Evolutionary conservation across 1,140 invertebrate species (phyloP).

Genomic region (Drosophila leontia): DNA sequence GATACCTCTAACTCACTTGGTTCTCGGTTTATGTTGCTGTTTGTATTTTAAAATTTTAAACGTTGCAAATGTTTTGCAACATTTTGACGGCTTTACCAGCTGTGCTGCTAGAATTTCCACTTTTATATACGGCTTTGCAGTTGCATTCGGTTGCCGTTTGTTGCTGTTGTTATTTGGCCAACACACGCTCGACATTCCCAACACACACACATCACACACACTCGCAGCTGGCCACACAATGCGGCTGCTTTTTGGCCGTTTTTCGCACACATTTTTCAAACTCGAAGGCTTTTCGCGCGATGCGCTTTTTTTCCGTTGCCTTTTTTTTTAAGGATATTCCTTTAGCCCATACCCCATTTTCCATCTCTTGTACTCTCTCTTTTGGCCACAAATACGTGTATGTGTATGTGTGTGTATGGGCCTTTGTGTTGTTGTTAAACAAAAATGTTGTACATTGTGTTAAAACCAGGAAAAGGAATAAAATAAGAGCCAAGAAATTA

Average conservation of each 20-base stretch:
- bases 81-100: slow-evolving; percentile 46
- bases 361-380: slow-evolving; percentile 1
- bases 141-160: slow-evolving; percentile 18
- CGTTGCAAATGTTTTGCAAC: slow-evolving; percentile 54
- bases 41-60: slow-evolving; percentile 51
- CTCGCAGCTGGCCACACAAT: slow-evolving; percentile 39
- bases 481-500: slow-evolving; percentile 35
- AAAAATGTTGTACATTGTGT: slow-evolving; percentile 31
- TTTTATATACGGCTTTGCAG: slow-evolving; percentile 31
- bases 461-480: slow-evolving; percentile 29
- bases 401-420: slow-evolving; percentile 15
- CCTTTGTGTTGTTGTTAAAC: slow-evolving; percentile 46
- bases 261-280: slow-evolving; percentile 51
- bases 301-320: slow-evolving; percentile 19
- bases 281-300: slow-evolving; percentile 37
- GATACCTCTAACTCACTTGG: slow-evolving; percentile 2
- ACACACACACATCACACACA: slow-evolving; percentile 8
- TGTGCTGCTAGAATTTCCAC: slow-evolving; percentile 26
- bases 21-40: slow-evolving; percentile 36
- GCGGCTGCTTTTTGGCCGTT: slow-evolving; percentile 48
- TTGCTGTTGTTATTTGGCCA: slow-evolving; percentile 42
- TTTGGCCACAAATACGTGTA: slow-evolving; percentile 22
- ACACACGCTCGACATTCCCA: slow-evolving; percentile 32
- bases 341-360: background rate
- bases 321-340: slow-evolving; percentile 13